These are phyloP conservation scores for Pterocles gutturalis DNA, from an alignment of 2,113 vertebrate species.

Conservation along the genomic window DNA sequence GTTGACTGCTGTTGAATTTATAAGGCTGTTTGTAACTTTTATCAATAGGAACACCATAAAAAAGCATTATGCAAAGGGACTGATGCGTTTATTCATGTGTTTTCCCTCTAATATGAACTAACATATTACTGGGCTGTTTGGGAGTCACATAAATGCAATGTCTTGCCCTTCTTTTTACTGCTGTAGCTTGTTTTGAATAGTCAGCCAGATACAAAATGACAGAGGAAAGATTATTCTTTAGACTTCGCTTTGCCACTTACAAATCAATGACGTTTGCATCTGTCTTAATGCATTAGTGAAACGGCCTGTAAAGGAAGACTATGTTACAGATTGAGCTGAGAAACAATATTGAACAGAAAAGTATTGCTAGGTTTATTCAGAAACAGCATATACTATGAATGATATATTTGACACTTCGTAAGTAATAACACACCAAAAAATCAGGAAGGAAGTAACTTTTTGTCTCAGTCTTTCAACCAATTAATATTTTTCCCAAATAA, in stretches of 20 bases:
- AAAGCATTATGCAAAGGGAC: neutral
- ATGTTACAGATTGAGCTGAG: neutral
- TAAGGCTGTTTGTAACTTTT: constrained; percentile 18
- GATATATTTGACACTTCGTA: neutral
- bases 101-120: constrained; percentile 11
- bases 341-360: neutral
- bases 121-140: neutral
- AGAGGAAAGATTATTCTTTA: constrained; percentile 28
- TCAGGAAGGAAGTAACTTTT: constrained; percentile 12
- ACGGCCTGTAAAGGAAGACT: neutral
- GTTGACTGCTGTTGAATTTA: constrained; percentile 32
- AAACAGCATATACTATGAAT: neutral
- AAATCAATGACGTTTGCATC: constrained; percentile 28
- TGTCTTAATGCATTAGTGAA: constrained; percentile 34
- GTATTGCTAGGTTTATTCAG: neutral
- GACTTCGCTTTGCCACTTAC: constrained; percentile 31
- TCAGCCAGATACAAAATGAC: neutral
- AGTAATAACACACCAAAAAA: neutral
- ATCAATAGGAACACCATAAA: neutral
- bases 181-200: neutral
- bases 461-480: neutral
- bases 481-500: neutral
- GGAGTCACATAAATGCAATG: neutral
- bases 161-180: neutral
- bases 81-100: neutral